Base-by-base conservation (phyloP, 2,797 vertebrate genomes). In the Onychomys leucogaster region DNA sequence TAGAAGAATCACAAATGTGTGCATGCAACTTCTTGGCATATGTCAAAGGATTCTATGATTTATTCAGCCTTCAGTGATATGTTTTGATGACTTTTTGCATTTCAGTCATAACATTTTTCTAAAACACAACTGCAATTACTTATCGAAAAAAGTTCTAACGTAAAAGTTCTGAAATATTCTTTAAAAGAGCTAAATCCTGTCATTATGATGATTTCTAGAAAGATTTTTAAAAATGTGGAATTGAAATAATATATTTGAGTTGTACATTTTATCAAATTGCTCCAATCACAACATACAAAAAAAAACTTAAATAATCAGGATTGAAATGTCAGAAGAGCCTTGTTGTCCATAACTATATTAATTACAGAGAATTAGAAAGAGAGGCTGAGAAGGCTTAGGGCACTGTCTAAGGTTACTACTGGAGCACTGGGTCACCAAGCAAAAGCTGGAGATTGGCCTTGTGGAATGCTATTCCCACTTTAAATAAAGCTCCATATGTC, bases 401-500 rank as follows among this genome's bases (percentile, higher is more conserved):
- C 49, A 41, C 11, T 21, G 2, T 57, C 27, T 83, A 55, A 41
- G 67, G 23, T 41, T 87, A 34, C 34, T 87, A 34, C 52, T 37
- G 27, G 27, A 78, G 73, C n/a, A 59, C 17, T 52, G 67, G 34
- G 32, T 88, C 89, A 34, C 81, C 65, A 55, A 61, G 57, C 46
- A 91, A 96, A 83, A 14, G 23, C 0, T 46, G 29, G 52, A 10
- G 27, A 10, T 78, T 89, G 82, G 84, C 77, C 55, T 7, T 71
- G 61, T 86, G 71, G 11, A 86, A 78, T 52, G 27, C 5, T 78
- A 63, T 92, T 95, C 63, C 41, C 57, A 76, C 91, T 95, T 97
- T 96, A 96, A 97, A 90, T 93, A 96, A 96, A 90, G 76, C 83
- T 97, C 89, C 94, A 85, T 89, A 91, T 96, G 86, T 87, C 83